Base-by-base conservation (phyloP, 1,140 invertebrate genomes). In the Drosophila triauraria region DNA sequence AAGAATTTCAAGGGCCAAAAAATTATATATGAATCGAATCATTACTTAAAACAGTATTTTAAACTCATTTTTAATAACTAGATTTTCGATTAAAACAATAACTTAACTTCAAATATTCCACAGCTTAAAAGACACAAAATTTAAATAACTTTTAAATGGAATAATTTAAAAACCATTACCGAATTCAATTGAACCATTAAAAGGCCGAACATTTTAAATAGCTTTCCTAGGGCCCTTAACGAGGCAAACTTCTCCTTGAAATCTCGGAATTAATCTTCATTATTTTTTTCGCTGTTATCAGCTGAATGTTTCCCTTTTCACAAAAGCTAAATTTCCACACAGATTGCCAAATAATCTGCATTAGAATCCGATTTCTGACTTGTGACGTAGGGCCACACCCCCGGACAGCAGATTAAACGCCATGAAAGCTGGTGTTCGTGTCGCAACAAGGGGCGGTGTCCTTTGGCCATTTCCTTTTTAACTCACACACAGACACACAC, bases 381-480 rank as follows among this genome's bases (percentile, higher is more conserved):
- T 76, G 42, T 54, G 50, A 64, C 50, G 27, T 42, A 10, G 7
- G 30, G 51, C 43, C 71, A 65, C 70, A 20, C 60, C 59, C 59
- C 59, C 62, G 47, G 65, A 76, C 71, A 77, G 58, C 53, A 77
- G 74, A 76, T 77, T 76, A 67, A 77, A 67, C 72, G 65, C 53
- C 62, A 58, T 53, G 40, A 75, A 59, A 53, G 71, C 58, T 35
- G 4, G 4, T 62, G 71, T 75, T 58, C 32, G 40, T 48, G 20
- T 30, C 12, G 20, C 13, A 40, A 27, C 50, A 72, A 13, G 42
- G 13, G 51, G 15, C 17, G 51, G 62, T 68, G 75, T 38, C 60
- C 71, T 75, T 62, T 80, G 72, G 63, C 54, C 71, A 83, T 79
- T 83, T 86, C 69, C 80, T 80, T 87, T 87, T 88, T 84, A 80